Conservation (phyloP, 2,797 vertebrate genomes). For the Miichthys miiuy region DNA sequence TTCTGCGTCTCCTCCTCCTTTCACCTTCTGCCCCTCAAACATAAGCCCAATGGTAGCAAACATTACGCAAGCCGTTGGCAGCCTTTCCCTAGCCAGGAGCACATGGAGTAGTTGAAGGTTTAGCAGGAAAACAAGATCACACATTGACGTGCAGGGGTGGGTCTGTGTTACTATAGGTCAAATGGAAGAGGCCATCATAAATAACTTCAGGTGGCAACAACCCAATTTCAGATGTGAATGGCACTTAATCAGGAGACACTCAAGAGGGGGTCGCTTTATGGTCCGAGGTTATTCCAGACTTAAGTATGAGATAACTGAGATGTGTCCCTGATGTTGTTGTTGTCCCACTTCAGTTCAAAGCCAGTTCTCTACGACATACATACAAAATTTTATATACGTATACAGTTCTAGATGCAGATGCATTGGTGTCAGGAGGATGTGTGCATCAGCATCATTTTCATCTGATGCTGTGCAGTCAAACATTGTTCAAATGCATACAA, state of each 20-base stretch:
- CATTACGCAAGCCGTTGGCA: constrained; percentile 80
- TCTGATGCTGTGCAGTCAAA: neutral
- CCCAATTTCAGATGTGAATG: constrained; percentile 43
- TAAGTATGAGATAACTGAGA: constrained; percentile 49
- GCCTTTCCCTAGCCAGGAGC: constrained; percentile 56
- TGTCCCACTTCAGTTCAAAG: neutral
- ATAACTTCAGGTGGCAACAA: constrained; percentile 58
- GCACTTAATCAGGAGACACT: constrained; percentile 32
- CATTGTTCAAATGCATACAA: neutral
- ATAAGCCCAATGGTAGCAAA: constrained; percentile 74
- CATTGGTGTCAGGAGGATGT: neutral
- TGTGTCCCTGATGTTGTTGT: constrained; percentile 42
- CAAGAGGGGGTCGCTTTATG: neutral
- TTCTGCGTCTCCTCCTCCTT: constrained; percentile 58
- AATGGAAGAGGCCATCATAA: constrained; percentile 54
- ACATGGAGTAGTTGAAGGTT: constrained; percentile 79
- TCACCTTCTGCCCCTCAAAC: constrained; percentile 74
- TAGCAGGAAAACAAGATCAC: constrained; percentile 81
- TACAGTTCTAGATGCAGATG: neutral
- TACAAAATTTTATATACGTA: neutral
- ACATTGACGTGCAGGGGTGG: constrained; percentile 54
- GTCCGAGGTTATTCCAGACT: constrained; percentile 23
- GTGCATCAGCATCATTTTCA: neutral
- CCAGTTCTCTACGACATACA: neutral
- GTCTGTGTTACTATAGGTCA: constrained; percentile 73